These are phyloP conservation scores for Diaphora mendica DNA, from an alignment of 2,888 invertebrate genomes.

Conservation along the genomic window DNA sequence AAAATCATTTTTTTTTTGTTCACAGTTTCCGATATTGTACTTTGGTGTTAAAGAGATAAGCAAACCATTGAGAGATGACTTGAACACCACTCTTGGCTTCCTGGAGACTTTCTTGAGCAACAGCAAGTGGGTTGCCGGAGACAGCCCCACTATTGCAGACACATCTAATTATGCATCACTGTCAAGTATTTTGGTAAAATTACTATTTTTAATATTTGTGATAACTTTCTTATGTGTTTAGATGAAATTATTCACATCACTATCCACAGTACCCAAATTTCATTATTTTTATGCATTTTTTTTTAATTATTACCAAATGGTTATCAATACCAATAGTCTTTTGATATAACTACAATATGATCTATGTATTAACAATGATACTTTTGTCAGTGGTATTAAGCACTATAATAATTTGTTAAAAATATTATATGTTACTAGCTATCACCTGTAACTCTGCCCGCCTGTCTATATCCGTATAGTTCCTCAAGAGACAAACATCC, in stretches of 20 bases:
- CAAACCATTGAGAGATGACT: slow-evolving; percentile 81
- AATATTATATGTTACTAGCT: no score
- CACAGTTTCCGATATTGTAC: slow-evolving; percentile 87
- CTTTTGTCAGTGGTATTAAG: no score
- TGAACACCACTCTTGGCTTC: slow-evolving; percentile 87
- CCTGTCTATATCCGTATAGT: no score
- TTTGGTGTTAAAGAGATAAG: slow-evolving; percentile 86
- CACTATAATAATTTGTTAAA: no score
- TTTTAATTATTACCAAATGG: no score
- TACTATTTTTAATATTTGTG: background rate
- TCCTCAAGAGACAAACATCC: no score
- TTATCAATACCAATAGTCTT: no score
- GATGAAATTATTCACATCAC: background rate
- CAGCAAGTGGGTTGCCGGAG: slow-evolving; percentile 88
- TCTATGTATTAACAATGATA: no score
- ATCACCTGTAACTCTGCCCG: no score
- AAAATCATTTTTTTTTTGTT: background rate
- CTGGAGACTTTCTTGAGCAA: slow-evolving; percentile 86
- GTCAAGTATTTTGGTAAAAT: slow-evolving; percentile 84
- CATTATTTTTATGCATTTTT: no score
- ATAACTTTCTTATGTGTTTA: background rate
- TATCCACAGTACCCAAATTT: no score
- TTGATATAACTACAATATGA: no score
- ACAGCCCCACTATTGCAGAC: slow-evolving; percentile 88
- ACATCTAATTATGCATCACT: slow-evolving; percentile 86